Base-by-base conservation (phyloP, 2,888 invertebrate genomes). In the Cephus rjabovi region DNA sequence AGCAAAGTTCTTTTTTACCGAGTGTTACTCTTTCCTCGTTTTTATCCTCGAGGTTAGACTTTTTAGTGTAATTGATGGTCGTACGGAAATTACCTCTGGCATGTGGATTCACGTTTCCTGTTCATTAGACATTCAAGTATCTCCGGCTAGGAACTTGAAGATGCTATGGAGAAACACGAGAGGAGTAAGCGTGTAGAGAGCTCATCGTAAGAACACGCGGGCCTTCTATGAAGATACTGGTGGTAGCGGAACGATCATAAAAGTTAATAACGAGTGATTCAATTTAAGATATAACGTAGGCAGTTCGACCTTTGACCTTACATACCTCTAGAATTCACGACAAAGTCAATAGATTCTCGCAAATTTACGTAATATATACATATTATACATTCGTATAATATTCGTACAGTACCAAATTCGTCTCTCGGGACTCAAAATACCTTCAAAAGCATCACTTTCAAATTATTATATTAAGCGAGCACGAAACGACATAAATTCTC, bases 91-190 rank as follows among this genome's bases (percentile, higher is more conserved):
- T 56, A 56, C 23, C 56, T 56, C 56, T 56, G 56, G 56, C 23
- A 56, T 56, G 23, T 56, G 56, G 56, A 56, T 56, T 56, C 56
- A 23, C 23, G 56, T 56, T 56, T 56, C 23, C 56, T 56, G 56
- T 56, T 56, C 56, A 56, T 56, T 56, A 56, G 56, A 56, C 56
- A 56, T 56, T 56, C 9, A 56, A 56, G 56, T 56, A 56, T 56
- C 23, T 86, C 83, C 77, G 79, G 79, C 79, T 80, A 76, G 80
- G 83, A 82, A 81, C 81, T 74, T 71, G 78, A 78, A 78, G 75
- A 78, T 76, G 31, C 73, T 70, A 23, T 15, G 23, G 56, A 56
- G 56, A 56, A 56, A 56, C 23, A 56, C 23, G 56, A 56, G 56
- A 23, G 23, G 56, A 56, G 23, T 23, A 56, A 56, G 9, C 6